These are phyloP conservation scores for Pelecanus crispus DNA, from an alignment of 2,113 vertebrate species.

Conservation along the genomic window DNA sequence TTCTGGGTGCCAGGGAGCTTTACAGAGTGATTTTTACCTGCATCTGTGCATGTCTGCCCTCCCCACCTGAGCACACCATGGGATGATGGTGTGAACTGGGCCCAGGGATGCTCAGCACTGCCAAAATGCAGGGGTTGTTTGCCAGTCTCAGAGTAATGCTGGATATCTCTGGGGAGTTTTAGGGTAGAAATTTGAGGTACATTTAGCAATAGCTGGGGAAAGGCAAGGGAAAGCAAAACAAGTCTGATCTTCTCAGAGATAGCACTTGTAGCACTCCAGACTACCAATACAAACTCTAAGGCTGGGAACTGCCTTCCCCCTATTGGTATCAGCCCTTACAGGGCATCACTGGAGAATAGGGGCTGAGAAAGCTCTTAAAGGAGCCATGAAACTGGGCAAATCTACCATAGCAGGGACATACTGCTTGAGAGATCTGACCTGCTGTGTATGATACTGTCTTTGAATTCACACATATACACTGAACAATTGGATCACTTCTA, in stretches of 20 bases:
- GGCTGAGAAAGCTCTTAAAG: neutral
- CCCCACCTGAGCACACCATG: accelerated
- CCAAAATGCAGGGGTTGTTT: neutral
- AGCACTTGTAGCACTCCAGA: neutral
- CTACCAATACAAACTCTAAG: too few relatives aligned
- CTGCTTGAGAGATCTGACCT: neutral
- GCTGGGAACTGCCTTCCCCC: neutral
- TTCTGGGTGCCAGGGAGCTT: neutral
- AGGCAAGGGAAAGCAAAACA: neutral
- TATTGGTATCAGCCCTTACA: neutral
- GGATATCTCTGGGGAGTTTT: neutral
- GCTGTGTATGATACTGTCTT: neutral
- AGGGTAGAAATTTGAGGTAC: neutral
- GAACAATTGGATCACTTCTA: neutral
- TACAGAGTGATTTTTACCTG: neutral
- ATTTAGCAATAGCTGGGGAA: neutral
- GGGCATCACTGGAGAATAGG: neutral
- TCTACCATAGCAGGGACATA: neutral
- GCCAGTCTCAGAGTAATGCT: neutral
- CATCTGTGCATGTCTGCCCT: neutral
- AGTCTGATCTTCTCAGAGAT: neutral
- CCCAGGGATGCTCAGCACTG: neutral
- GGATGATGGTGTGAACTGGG: neutral
- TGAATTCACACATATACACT: neutral
- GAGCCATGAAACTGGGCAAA: neutral